Percentiles rank a stretch among this genome's conserved stretches.
Evolutionary conservation across 2,113 vertebrate genomes (phyloP).

Genomic region (Dissostichus mawsoni): DNA sequence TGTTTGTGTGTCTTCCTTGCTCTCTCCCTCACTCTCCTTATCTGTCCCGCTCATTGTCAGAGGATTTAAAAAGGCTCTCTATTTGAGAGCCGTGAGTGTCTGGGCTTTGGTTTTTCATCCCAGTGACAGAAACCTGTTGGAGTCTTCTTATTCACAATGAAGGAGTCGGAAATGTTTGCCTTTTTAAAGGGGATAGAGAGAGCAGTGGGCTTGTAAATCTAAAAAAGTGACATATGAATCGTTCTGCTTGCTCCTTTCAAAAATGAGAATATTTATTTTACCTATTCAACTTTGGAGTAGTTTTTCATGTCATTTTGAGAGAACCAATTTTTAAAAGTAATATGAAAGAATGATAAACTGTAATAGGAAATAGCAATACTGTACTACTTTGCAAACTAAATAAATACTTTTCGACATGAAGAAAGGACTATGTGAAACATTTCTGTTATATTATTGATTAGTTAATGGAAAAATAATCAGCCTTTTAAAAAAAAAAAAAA

Average conservation of each 20-base stretch:
- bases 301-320: slow-evolving; percentile 38
- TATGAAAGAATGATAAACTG: slow-evolving; percentile 13
- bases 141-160: slow-evolving; percentile 68
- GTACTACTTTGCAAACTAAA: not conserved
- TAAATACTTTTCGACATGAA: not conserved
- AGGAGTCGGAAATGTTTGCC: slow-evolving; percentile 57
- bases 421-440: not conserved
- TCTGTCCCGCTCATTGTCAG: slow-evolving; percentile 72
- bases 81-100: slow-evolving; percentile 66
- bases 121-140: slow-evolving; percentile 72
- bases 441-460: not conserved
- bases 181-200: slow-evolving; percentile 43
- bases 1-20: slow-evolving; percentile 43
- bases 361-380: not conserved
- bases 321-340: slow-evolving; percentile 25
- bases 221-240: slow-evolving; percentile 47
- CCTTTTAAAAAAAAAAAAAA: not conserved
- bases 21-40: slow-evolving; percentile 60
- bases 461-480: not conserved
- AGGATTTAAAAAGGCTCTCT: slow-evolving; percentile 75
- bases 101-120: slow-evolving; percentile 74
- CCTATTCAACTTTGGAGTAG: slow-evolving; percentile 8
- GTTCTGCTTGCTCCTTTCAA: slow-evolving; percentile 57
- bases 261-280: slow-evolving; percentile 42
- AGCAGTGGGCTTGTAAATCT: slow-evolving; percentile 39